Evolutionary conservation across 2,797 vertebrate species (phyloP).

Genomic region (Sebastes hubbsi): DNA sequence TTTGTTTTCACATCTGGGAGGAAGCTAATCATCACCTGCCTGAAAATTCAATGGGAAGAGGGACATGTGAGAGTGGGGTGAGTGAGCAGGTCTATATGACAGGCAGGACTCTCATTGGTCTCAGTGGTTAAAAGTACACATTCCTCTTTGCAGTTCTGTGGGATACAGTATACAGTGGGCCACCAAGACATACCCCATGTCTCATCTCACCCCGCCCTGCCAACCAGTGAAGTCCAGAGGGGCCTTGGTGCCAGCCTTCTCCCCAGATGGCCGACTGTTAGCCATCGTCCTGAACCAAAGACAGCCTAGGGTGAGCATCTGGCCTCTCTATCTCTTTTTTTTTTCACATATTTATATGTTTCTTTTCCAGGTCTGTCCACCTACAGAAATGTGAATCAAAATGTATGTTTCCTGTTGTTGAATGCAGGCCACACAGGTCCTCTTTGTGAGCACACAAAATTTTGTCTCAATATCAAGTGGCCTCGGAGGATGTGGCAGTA

Average conservation of each 20-base stretch:
- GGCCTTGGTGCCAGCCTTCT: conserved; percentile 87
- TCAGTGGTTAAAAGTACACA: neutral
- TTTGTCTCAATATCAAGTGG: conserved; percentile 86
- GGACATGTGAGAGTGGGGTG: conserved; percentile 69
- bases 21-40: conserved; percentile 84
- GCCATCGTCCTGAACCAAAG: conserved; percentile 92
- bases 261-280: conserved; percentile 88
- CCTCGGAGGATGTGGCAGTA: conserved; percentile 92
- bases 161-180: conserved; percentile 86
- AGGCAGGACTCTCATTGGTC: neutral
- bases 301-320: conserved; percentile 85
- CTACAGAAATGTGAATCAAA: neutral
- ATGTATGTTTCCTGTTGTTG: conserved; percentile 12
- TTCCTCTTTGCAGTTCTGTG: conserved; percentile 74
- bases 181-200: conserved; percentile 84
- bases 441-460: conserved; percentile 92
- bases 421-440: conserved; percentile 89
- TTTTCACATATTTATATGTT: neutral
- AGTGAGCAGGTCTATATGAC: conserved; percentile 13
- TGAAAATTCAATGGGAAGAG: conserved; percentile 89
- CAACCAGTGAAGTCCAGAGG: conserved; percentile 90
- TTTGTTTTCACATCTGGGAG: conserved; percentile 88
- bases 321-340: neutral
- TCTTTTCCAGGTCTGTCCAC: neutral
- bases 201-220: conserved; percentile 83